Evolutionary conservation across 2,888 invertebrate genomes (phyloP).

Genomic region (Drosophila sordidula): DNA sequence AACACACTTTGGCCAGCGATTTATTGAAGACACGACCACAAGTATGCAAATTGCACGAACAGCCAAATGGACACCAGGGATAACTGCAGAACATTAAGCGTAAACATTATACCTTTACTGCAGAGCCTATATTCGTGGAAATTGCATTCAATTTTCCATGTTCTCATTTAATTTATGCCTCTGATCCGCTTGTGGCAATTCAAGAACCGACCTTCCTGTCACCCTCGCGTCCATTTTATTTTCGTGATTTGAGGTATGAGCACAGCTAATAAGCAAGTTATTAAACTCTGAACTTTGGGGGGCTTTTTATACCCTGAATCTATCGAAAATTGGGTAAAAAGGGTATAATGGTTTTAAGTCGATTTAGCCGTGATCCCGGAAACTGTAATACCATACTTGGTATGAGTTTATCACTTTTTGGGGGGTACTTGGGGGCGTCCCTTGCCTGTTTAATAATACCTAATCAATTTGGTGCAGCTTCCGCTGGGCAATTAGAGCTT

Average conservation of each 20-base stretch:
- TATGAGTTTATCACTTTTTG: no score
- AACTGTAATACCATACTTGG: no score
- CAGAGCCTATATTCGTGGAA: neutral
- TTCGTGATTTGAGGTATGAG: neutral
- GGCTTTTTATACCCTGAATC: no score
- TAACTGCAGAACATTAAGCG: slow-evolving; percentile 64
- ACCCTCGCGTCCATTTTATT: no score
- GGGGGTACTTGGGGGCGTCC: no score
- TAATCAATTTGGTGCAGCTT: slow-evolving; percentile 56
- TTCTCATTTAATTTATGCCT: no score
- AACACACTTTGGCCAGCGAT: slow-evolving; percentile 50
- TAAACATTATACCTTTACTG: slow-evolving; percentile 23
- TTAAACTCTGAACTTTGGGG: neutral
- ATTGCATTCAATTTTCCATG: slow-evolving; percentile 49
- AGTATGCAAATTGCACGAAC: slow-evolving; percentile 36
- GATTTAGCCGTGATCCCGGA: no score
- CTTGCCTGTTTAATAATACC: slow-evolving; percentile 45
- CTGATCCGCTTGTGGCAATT: no score
- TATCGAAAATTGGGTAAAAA: no score
- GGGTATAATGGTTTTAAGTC: no score
- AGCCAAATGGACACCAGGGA: slow-evolving; percentile 47
- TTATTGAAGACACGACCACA: slow-evolving; percentile 53
- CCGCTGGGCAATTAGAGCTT: slow-evolving; percentile 52
- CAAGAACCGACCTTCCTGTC: no score
- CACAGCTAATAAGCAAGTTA: neutral